Conservation (phyloP, 2,797 vertebrate species). For the Xenentodon cancila region DNA sequence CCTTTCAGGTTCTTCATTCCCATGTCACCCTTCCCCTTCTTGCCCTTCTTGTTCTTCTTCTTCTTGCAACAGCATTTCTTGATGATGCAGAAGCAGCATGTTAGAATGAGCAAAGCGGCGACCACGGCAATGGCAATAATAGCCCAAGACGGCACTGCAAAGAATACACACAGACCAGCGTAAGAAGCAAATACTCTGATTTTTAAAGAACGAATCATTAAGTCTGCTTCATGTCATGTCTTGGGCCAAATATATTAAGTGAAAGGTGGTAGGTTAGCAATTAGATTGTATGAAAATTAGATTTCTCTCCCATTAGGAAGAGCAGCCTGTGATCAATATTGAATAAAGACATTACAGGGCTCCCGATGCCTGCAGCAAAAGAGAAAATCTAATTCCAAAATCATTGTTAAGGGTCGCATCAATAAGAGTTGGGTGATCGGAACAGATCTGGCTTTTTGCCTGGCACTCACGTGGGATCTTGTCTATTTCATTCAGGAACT, state of each 20-base stretch:
- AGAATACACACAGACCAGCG: constrained; percentile 31
- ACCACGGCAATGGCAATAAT: constrained; percentile 95
- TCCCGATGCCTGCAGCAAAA: constrained; percentile 59
- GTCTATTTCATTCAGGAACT: constrained; percentile 94
- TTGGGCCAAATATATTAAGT: constrained; percentile 66
- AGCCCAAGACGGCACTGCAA: constrained; percentile 93
- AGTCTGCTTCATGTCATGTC: constrained; percentile 51
- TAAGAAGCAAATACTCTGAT: constrained; percentile 58
- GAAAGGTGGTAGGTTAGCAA: constrained; percentile 66
- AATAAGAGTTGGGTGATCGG: constrained; percentile 38
- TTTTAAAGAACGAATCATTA: constrained; percentile 64
- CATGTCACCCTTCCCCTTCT: constrained; percentile 93
- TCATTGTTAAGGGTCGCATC: constrained; percentile 52
- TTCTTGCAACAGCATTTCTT: constrained; percentile 99
- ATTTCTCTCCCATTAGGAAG: constrained; percentile 71
- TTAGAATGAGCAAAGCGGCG: constrained; percentile 91
- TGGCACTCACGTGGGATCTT: constrained; percentile 92
- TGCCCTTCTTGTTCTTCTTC: constrained; percentile 98
- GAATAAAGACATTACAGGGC: constrained; percentile 74
- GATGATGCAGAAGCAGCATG: constrained; percentile 98
- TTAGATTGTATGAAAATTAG: constrained; percentile 71
- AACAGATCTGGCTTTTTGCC: constrained; percentile 21
- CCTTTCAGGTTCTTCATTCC: constrained; percentile 87
- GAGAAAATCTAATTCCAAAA: constrained; percentile 73
- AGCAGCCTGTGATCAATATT: constrained; percentile 72